These are phyloP conservation scores for Bolborhynchus lineola DNA, from an alignment of 2,113 vertebrate genomes.

Conservation along the genomic window DNA sequence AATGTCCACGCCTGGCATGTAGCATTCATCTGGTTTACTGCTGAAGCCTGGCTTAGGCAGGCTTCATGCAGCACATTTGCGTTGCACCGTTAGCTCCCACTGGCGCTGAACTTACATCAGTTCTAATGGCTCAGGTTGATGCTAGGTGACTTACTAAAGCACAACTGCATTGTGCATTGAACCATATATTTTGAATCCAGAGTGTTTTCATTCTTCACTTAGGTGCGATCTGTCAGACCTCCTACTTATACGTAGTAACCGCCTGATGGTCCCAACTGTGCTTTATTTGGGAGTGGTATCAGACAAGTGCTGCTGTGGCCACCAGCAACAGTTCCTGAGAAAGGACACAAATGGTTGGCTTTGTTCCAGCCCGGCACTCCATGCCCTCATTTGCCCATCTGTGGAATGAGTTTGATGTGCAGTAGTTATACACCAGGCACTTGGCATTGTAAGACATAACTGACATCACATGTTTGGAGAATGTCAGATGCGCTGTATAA, in stretches of 20 bases:
- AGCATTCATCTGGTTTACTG: neutral
- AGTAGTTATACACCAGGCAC: neutral
- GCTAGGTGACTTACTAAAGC: neutral
- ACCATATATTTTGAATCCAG: neutral
- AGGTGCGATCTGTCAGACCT: neutral
- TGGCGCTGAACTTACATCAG: neutral
- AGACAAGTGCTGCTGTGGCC: neutral
- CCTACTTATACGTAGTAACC: accelerated
- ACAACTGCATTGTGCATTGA: neutral
- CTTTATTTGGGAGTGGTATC: neutral
- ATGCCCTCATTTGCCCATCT: neutral
- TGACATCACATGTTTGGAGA: neutral
- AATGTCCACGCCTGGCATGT: neutral
- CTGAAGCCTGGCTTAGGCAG: neutral
- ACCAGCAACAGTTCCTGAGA: accelerated
- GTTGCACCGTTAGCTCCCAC: neutral
- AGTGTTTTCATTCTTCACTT: neutral
- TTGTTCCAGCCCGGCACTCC: neutral
- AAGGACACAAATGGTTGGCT: neutral
- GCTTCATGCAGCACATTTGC: neutral
- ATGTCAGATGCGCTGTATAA: neutral
- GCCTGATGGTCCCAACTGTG: neutral
- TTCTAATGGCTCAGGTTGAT: neutral
- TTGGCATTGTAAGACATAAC: neutral
- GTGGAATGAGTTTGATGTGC: neutral